phyloP scores from a whole-genome alignment of 2,113 vertebrate species.

The Polypterus senegalus region DNA sequence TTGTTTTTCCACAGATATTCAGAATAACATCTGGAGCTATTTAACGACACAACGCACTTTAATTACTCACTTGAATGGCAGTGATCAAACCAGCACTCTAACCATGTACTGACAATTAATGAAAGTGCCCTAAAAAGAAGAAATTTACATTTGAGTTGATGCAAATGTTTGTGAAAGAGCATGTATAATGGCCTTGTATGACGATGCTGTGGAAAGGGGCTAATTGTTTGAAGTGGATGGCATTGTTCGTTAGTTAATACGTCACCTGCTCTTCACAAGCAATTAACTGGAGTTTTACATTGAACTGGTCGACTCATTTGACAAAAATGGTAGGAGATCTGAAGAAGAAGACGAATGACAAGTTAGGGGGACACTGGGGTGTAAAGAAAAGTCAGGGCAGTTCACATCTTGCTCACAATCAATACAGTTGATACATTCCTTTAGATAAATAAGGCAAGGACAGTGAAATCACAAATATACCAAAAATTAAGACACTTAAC shows the following conservation, averaged over 20 bases:
- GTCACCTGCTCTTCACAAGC: conserved; percentile 15
- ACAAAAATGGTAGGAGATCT: too few species aligned
- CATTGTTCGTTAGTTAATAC: conserved; percentile 43
- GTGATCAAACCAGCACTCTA: conserved; percentile 32
- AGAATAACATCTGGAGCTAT: conserved; percentile 55
- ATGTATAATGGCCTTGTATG: conserved; percentile 14
- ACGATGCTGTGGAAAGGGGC: conserved; percentile 19
- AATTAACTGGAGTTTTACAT: conserved; percentile 13
- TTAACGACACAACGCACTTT: conserved; percentile 61
- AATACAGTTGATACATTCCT: too few species aligned
- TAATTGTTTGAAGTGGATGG: conserved; percentile 45
- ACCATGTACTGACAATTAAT: conserved; percentile 37
- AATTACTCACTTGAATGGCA: conserved; percentile 53
- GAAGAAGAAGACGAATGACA: too few species aligned
- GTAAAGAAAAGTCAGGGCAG: too few species aligned
- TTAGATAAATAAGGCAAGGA: too few species aligned
- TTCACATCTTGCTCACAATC: too few species aligned
- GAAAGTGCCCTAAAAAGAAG: conserved; percentile 15
- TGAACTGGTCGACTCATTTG: neutral
- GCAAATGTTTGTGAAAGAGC: conserved; percentile 11
- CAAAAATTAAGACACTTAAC: too few species aligned
- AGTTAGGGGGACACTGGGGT: too few species aligned
- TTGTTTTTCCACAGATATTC: conserved; percentile 35
- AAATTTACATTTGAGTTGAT: conserved; percentile 15
- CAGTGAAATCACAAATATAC: too few species aligned